Conservation (phyloP, 2,888 invertebrate genomes). For the Cantharis flavilabris region DNA sequence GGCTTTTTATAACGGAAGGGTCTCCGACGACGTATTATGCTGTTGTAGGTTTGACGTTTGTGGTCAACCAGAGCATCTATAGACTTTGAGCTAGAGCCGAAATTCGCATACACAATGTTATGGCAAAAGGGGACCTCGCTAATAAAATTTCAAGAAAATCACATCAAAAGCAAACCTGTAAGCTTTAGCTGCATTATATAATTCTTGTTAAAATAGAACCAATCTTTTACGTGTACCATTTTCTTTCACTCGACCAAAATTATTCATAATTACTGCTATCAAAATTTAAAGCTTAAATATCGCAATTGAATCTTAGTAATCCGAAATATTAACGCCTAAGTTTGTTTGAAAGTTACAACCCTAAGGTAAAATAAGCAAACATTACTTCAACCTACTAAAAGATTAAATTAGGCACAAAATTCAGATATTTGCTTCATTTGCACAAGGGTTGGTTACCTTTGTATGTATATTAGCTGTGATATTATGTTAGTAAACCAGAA, state of each 20-base stretch:
- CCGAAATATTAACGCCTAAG: slow-evolving; percentile 12
- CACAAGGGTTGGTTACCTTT: slow-evolving; percentile 36
- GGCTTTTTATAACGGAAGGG: slow-evolving; percentile 47
- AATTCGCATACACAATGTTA: slow-evolving; percentile 33
- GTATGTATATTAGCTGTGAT: slow-evolving; percentile 40
- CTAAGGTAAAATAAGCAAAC: slow-evolving; percentile 17
- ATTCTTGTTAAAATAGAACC: slow-evolving; percentile 37
- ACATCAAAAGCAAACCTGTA: slow-evolving; percentile 40
- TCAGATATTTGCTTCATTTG: slow-evolving; percentile 37
- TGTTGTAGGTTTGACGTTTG: slow-evolving; percentile 38
- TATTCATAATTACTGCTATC: background rate
- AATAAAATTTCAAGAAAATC: slow-evolving; percentile 42
- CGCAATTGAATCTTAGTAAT: slow-evolving; percentile 6
- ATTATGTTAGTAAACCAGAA: slow-evolving; percentile 40
- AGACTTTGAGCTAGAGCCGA: slow-evolving; percentile 37
- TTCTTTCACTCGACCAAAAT: background rate
- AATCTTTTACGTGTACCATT: slow-evolving; percentile 19
- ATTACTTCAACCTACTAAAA: slow-evolving; percentile 25
- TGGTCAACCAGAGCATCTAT: slow-evolving; percentile 38
- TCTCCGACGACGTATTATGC: slow-evolving; percentile 41
- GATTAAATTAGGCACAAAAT: slow-evolving; percentile 36
- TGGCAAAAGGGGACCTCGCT: slow-evolving; percentile 35
- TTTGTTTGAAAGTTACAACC: slow-evolving; percentile 10
- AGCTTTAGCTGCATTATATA: slow-evolving; percentile 37
- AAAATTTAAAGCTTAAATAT: background rate